A percentile compares a stretch with the other conserved stretches of the same genome.
These are phyloP conservation scores for Elymnias hypermnestra DNA, from an alignment of 1,140 invertebrate species.

Conservation along the genomic window DNA sequence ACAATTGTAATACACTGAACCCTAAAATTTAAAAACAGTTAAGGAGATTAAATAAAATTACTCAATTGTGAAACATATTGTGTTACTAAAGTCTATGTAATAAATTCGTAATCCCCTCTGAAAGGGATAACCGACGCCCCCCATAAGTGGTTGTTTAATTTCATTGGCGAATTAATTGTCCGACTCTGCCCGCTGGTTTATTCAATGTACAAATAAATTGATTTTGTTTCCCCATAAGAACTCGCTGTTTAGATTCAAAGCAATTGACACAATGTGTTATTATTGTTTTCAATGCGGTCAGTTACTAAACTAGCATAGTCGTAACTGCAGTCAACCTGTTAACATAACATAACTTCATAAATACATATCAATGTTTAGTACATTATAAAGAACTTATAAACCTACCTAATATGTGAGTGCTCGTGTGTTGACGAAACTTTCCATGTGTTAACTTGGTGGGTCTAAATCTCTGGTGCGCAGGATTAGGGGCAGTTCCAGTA, in stretches of 20 bases:
- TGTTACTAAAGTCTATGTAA: slow-evolving; percentile 24
- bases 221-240: too few species aligned
- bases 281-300: too few species aligned
- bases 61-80: slow-evolving; percentile 29
- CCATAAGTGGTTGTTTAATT: slow-evolving; percentile 33
- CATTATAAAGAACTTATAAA: too few species aligned
- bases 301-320: too few species aligned
- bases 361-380: not conserved
- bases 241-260: not conserved
- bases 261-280: too few species aligned
- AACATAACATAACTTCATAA: too few species aligned
- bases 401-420: too few species aligned
- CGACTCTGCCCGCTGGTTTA: slow-evolving; percentile 1
- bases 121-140: slow-evolving; percentile 37
- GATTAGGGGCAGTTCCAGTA: too few species aligned
- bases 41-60: slow-evolving; percentile 26
- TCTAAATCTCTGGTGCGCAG: too few species aligned
- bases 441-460: too few species aligned
- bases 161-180: slow-evolving; percentile 38
- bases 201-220: slow-evolving; percentile 1
- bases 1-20: slow-evolving; percentile 11
- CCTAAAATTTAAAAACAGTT: slow-evolving; percentile 13
- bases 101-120: slow-evolving; percentile 28
- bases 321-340: too few species aligned
- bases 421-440: too few species aligned